Evolutionary conservation across 2,113 vertebrate species (phyloP).

Genomic region (Phylloscopus trochiloides): DNA sequence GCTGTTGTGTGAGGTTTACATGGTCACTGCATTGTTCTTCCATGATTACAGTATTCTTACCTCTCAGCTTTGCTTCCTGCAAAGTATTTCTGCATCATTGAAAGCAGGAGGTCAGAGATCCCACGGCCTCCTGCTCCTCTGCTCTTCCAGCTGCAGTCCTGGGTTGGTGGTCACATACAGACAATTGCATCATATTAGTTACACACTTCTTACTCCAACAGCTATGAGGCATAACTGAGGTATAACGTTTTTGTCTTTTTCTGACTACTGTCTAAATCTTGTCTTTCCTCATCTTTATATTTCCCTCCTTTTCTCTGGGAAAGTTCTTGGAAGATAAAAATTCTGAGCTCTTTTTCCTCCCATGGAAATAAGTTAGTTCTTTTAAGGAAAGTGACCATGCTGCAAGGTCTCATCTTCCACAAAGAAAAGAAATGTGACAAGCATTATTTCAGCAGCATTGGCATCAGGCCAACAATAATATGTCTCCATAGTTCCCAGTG

Average conservation of each 20-base stretch:
- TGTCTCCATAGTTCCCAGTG: neutral
- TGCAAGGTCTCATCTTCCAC: neutral
- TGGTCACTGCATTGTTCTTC: neutral
- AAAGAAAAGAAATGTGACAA: neutral
- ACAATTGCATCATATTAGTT: neutral
- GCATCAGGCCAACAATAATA: neutral
- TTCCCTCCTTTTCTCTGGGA: neutral
- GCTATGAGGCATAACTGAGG: neutral
- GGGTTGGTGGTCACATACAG: neutral
- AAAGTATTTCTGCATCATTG: neutral
- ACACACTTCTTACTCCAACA: fast-evolving
- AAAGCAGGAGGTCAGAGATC: neutral
- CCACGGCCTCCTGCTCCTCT: neutral
- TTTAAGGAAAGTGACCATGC: neutral
- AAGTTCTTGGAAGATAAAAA: neutral
- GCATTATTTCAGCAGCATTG: neutral
- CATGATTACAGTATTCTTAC: neutral
- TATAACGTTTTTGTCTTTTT: neutral
- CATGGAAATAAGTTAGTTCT: neutral
- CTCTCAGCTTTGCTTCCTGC: neutral
- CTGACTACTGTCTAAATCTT: neutral
- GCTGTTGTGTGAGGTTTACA: neutral
- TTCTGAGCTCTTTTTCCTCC: neutral
- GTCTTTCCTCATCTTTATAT: neutral
- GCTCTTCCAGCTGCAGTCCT: neutral